Evolutionary conservation across 2,888 invertebrate species (phyloP).

Genomic region (Schizaphis graminum): DNA sequence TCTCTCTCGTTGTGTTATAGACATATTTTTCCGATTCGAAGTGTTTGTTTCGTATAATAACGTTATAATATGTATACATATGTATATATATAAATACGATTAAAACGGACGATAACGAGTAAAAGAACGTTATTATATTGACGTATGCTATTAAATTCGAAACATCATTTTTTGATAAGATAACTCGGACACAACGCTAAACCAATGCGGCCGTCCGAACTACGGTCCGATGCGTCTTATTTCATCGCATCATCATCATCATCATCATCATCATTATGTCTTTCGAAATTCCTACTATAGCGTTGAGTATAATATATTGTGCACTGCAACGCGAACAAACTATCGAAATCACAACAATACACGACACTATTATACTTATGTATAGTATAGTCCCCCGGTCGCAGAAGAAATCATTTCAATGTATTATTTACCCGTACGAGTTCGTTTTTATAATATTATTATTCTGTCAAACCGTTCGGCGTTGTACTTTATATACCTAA

Average conservation of each 20-base stretch:
- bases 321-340: neutral
- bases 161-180: neutral
- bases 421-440: neutral
- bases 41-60: neutral
- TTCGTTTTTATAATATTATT: neutral
- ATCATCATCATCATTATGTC: neutral
- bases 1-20: neutral
- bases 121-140: neutral
- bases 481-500: neutral
- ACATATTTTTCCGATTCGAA: neutral
- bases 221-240: neutral
- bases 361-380: neutral
- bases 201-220: neutral
- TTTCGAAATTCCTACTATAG: neutral
- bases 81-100: neutral
- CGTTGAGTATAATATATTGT: neutral
- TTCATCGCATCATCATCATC: no score
- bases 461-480: neutral
- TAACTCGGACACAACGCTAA: neutral
- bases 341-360: neutral
- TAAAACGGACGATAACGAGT: neutral
- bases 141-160: neutral
- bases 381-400: neutral
- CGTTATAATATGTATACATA: neutral
- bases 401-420: neutral